Evolutionary conservation across 2,888 invertebrate species (phyloP), one percentile per base, ranked within the genome.

Genomic region (Onchidella celtica): DNA sequence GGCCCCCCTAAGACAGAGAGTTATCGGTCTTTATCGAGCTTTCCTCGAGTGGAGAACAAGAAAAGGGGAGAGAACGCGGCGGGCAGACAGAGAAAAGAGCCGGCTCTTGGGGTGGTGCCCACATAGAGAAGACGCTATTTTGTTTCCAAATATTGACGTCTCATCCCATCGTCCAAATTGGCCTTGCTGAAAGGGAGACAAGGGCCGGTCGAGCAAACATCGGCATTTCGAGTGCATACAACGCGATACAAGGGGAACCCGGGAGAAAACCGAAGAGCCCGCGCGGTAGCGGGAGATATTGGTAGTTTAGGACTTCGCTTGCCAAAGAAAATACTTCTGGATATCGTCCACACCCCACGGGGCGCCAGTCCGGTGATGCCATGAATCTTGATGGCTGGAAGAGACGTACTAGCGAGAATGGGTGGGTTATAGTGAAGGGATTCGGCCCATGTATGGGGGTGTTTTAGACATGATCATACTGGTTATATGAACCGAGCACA

Each of bases 121-220:
- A 3, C 40, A 29, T 61, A 68, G 76, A 76, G 63, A 69, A 61
- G 68, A 63, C 47, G 66, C 70, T 76, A 82, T 85, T 85, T 83
- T 80, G 83, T 80, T 80, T 69, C 78, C 68, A 83, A 85, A 85
- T 85, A 85, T 85, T 83, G 83, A 83, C 85, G 59, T 66, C 21
- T 14, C 78, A 32, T 47, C 73, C 72, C 65, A 70, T 36, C 29
- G 72, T 32, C 27, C 65, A 79, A 70, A 79, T 72, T 79, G 73
- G 65, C 79, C 24, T 27, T 32, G 40, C 69, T 69, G 34, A 38
- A 34, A 32, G 80, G 68, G 36, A 32, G 79, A 65, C 40, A 38
- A 59, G 68, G 68, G 68, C 61, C 14, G 34, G 59, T 0, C 29
- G 38, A 75, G 74, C 79, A 79, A 79, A 79, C 79, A 79, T 2